Evolutionary conservation across 2,113 vertebrate species (phyloP).

Genomic region (Chaenogobius annularis): DNA sequence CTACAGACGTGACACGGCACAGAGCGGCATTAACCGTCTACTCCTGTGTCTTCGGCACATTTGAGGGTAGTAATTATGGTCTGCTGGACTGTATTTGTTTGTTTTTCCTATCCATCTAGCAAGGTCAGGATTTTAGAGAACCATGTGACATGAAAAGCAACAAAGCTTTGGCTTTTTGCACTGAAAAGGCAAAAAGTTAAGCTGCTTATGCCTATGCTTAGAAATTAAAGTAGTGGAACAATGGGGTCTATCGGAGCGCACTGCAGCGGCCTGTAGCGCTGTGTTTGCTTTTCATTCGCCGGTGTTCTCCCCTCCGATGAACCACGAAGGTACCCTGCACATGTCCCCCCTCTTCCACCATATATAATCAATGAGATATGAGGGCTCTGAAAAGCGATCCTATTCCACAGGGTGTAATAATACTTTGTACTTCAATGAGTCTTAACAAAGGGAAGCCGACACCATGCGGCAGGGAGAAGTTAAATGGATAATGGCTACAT

Average conservation of each 20-base stretch:
- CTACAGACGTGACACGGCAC: constrained; percentile 13
- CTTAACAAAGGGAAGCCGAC: constrained; percentile 76
- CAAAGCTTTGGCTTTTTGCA: constrained; percentile 57
- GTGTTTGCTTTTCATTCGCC: constrained; percentile 28
- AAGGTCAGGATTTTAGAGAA: constrained; percentile 39
- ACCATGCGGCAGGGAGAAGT: constrained; percentile 57
- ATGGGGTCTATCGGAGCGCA: constrained; percentile 25
- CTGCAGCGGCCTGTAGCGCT: constrained; percentile 25
- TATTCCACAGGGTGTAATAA: constrained; percentile 73
- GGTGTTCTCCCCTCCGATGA: constrained; percentile 10
- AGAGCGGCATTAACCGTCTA: neutral
- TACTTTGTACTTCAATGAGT: constrained; percentile 75
- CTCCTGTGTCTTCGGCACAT: neutral
- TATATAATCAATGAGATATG: constrained; percentile 68
- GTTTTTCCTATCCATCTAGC: constrained; percentile 16
- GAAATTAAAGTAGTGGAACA: constrained; percentile 67
- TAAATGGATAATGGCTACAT: constrained; percentile 75
- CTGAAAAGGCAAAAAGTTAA: constrained; percentile 66
- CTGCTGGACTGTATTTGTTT: constrained; percentile 7
- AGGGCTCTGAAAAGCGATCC: constrained; percentile 66
- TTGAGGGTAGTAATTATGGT: neutral
- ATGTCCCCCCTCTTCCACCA: constrained; percentile 24
- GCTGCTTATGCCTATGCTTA: constrained; percentile 62
- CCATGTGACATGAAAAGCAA: constrained; percentile 40
- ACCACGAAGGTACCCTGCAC: constrained; percentile 34